These are phyloP conservation scores for Trachythela sp. DNA, from an alignment of 64 coral and sea anemone genomes.

Conservation along the genomic window DNA sequence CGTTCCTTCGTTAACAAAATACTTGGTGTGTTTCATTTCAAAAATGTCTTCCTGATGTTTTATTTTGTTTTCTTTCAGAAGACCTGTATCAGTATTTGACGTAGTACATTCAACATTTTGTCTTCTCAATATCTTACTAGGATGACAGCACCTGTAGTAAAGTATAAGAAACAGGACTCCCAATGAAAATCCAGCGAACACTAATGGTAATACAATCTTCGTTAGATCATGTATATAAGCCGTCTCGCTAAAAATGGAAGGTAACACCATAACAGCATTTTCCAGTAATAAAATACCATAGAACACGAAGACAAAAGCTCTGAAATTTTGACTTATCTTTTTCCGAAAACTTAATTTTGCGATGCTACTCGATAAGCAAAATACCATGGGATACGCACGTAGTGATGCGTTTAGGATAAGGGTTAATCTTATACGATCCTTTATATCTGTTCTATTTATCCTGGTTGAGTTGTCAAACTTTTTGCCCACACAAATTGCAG, in stretches of 20 bases:
- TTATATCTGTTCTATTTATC: background rate
- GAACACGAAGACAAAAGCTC: background rate
- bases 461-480: background rate
- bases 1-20: background rate
- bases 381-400: background rate
- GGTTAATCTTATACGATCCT: background rate
- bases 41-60: background rate
- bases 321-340: background rate
- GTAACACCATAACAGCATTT: background rate
- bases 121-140: background rate
- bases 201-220: background rate
- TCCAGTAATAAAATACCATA: background rate
- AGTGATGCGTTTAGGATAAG: background rate
- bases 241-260: background rate
- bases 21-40: background rate
- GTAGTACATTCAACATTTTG: background rate
- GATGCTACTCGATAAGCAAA: background rate
- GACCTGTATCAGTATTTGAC: background rate
- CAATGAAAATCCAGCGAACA: background rate
- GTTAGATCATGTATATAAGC: background rate
- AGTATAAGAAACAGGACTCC: background rate
- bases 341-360: background rate
- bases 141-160: background rate
- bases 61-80: background rate
- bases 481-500: background rate